Evolutionary conservation across 1,140 invertebrate genomes (phyloP), one percentile per base, ranked within the genome.

Genomic region (Argopecten irradians): DNA sequence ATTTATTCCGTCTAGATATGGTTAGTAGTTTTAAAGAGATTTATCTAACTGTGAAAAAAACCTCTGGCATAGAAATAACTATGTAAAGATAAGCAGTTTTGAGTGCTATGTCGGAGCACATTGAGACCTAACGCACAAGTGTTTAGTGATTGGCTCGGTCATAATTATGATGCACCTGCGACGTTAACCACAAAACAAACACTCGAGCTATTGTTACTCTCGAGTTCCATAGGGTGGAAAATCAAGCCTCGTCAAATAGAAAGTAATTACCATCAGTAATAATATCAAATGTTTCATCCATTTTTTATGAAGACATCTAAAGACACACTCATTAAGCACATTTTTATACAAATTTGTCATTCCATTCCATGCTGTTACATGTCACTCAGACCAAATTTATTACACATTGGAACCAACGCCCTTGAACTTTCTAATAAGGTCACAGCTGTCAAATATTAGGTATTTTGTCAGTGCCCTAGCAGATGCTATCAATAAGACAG

Each of bases 151-250:
- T 71, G 55, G 55, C 55, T 71, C n/a, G 22, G 1, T 16, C 14
- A n/a, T 71, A 71, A 71, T 71, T 71, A 71, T 71, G 55, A 71
- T 71, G 55, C 55, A 71, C 55, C 55, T 71, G 55, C 55, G n/a
- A 71, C 55, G n/a, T 5, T 7, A 71, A 71, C 55, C 55, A 71
- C 55, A 71, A 71, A 71, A 71, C 55, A 71, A 71, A 71, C 55
- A 71, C 55, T 71, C 16, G 55, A 1, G 55, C 22, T 71, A 71
- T 71, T 71, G 22, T 71, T 71, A 28, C 8, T 71, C 55, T 71
- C 55, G 5, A n/a, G 16, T 71, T 71, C 55, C 55, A 71, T 16
- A 2, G 22, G 28, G 55, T 28, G 55, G 22, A 71, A 71, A 71
- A 71, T 22, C 55, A 5, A 71, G 55, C 22, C n/a, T 28, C n/a